Evolutionary conservation across 2,113 vertebrate genomes (phyloP), one percentile per base, ranked within the genome.

Genomic region (Psephotus haematonotus): DNA sequence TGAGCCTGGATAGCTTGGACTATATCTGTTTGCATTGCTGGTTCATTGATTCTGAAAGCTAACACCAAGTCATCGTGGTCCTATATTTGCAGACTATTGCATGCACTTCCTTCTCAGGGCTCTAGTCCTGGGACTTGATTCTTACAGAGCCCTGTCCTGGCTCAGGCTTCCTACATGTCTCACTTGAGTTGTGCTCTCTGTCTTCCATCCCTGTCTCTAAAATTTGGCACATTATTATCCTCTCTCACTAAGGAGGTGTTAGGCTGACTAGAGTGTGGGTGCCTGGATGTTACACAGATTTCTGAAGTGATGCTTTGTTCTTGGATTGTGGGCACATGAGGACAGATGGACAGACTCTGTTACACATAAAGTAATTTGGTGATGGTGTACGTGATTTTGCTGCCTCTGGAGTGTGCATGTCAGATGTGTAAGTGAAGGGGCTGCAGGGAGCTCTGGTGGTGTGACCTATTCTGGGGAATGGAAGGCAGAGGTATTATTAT

Each of bases 171-270:
- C 33, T 13, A 3, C 0, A 0, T 27, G 37, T 25, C 28, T 31
- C 1, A 1, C 23, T 4, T 0, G 2, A 28, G 25, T 11, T 31
- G 29, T 71, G 27, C 60, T 37, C 37, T 33, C 2, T 11, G 7
- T 20, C 41, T 89, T 68, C 27, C 6, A 9, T 4, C 33, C 49
- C 17, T 16, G 3, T 4, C 49, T 46, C 44, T 52, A 14, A 65
- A 86, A 52, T 2, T 6, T 17, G 59, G 13, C 37, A 6, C 11
- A 0, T 31, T 28, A 1, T 57, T 46, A n/a, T 29, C 10, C 10
- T 4, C 7, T 22, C 24, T 23, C 46, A 8, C 33, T 33, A 4
- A 33, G 31, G 31, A 35, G 23, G 5, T 15, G 31, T 14, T 29
- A 17, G 63, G 18, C 43, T 59, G 50, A 22, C n/a, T 11, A 29